Conservation (phyloP, 2,113 vertebrate species). For the Pseudonaja textilis region DNA sequence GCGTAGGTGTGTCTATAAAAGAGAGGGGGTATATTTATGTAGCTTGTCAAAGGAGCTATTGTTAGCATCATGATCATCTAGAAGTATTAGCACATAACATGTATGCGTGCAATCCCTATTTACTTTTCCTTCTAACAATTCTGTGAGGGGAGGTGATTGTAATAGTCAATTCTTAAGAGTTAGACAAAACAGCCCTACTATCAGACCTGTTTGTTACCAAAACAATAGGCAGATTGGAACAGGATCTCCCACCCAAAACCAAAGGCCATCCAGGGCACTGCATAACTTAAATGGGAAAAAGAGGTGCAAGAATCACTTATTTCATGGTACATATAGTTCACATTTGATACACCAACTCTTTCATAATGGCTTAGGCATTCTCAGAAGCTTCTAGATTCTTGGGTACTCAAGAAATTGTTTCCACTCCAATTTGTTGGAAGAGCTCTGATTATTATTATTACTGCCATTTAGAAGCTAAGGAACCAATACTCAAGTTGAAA, state of each 20-base stretch:
- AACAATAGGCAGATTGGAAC: too few relatives aligned
- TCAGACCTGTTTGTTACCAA: too few relatives aligned
- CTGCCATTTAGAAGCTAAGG: not conserved
- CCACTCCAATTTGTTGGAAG: not conserved
- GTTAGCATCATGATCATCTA: not conserved
- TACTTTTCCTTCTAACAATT: not conserved
- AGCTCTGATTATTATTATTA: not conserved
- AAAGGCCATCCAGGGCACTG: not conserved
- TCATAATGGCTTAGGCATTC: not conserved
- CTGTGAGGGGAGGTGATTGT: not conserved
- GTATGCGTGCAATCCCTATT: not conserved
- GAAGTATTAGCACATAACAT: not conserved
- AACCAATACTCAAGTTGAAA: not conserved
- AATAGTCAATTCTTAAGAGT: not conserved
- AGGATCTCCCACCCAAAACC: not conserved
- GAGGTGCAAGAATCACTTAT: not conserved
- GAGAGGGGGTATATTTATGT: not conserved
- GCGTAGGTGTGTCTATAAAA: not conserved
- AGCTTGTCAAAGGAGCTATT: not conserved
- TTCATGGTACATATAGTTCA: not conserved
- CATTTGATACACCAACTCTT: not conserved
- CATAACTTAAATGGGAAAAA: not conserved
- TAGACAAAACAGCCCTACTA: not conserved
- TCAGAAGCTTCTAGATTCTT: not conserved
- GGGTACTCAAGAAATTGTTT: not conserved